phyloP scores from a whole-genome alignment of 2,888 invertebrate genomes.

The Nasonovia ribisnigri region DNA sequence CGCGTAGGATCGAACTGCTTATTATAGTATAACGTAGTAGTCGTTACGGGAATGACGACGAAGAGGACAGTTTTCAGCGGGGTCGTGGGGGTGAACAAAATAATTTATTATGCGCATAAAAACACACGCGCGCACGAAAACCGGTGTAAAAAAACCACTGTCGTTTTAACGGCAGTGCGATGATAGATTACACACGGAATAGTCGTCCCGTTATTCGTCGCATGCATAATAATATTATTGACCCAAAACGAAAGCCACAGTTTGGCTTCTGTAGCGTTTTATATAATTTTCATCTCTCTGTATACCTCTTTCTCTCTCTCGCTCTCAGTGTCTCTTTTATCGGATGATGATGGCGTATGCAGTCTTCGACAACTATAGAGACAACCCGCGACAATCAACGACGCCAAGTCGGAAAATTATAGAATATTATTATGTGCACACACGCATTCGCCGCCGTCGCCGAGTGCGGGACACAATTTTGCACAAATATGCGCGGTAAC shows the following conservation, averaged over 20 bases:
- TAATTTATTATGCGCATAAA: conserved; percentile 24
- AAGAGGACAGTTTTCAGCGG: neutral
- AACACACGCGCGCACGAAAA: neutral
- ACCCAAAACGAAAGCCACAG: neutral
- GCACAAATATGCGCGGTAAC: neutral
- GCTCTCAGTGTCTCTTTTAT: neutral
- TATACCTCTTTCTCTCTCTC: neutral
- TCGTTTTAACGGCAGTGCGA: conserved; percentile 12
- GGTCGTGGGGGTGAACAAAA: neutral
- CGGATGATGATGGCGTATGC: neutral
- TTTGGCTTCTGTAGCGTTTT: neutral
- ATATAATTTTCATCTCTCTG: neutral
- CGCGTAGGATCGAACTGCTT: neutral
- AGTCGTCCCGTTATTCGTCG: conserved; percentile 7
- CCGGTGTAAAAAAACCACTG: neutral
- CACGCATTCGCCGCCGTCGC: neutral
- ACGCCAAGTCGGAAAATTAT: neutral
- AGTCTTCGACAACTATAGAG: neutral
- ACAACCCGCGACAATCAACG: neutral
- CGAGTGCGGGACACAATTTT: neutral
- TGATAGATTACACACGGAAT: conserved; percentile 50
- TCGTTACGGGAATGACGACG: neutral
- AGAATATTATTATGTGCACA: neutral
- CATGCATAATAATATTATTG: neutral
- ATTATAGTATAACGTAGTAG: neutral